A percentile compares a stretch with the other conserved stretches of the same genome.
Evolutionary conservation across 2,888 invertebrate species (phyloP).

Genomic region (Drosophila koepferae): DNA sequence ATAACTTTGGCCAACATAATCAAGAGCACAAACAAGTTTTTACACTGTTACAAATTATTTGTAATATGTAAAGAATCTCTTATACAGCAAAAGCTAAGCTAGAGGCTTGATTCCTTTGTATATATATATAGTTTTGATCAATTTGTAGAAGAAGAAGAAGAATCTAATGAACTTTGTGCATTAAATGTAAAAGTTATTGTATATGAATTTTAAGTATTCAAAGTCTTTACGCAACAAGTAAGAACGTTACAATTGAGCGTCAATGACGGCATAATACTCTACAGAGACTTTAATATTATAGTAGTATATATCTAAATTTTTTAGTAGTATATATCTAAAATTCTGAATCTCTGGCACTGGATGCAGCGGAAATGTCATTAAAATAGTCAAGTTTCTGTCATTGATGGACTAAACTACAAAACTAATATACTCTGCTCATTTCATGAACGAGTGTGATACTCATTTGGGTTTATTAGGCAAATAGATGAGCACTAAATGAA

Average conservation of each 20-base stretch:
- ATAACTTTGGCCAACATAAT: constrained; percentile 52
- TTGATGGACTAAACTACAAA: background rate
- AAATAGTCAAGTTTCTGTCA: too few relatives aligned
- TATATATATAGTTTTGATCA: too few relatives aligned
- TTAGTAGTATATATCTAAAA: too few relatives aligned
- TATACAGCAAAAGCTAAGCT: background rate
- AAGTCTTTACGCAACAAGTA: background rate
- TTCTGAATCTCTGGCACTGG: too few relatives aligned
- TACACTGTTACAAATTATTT: constrained; percentile 17
- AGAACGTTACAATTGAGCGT: too few relatives aligned
- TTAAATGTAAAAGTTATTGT: background rate
- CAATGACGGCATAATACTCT: too few relatives aligned
- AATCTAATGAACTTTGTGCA: background rate
- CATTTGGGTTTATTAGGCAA: background rate
- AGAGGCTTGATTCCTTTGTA: too few relatives aligned
- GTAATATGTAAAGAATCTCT: background rate
- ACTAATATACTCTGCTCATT: background rate
- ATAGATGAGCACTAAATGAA: background rate
- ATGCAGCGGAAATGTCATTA: too few relatives aligned
- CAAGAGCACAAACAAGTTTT: constrained; percentile 31
- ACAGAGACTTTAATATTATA: too few relatives aligned
- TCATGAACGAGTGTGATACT: background rate
- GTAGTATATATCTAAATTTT: too few relatives aligned
- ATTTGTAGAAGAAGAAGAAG: too few relatives aligned
- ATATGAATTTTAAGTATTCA: background rate